phyloP scores from a whole-genome alignment of 2,888 invertebrate genomes.

The Resseliella maxima region DNA sequence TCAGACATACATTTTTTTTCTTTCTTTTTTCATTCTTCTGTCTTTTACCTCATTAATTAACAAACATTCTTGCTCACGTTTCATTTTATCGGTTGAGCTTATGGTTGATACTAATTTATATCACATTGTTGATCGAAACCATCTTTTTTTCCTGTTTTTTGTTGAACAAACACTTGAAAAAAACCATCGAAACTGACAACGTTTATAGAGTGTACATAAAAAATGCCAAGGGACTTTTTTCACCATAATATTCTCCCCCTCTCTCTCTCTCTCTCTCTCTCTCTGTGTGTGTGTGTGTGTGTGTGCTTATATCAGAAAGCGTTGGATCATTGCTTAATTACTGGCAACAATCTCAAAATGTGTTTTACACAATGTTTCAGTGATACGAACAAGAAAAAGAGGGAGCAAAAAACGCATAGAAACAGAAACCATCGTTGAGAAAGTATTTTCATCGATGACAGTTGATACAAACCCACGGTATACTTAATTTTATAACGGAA shows the following conservation, averaged over 20 bases:
- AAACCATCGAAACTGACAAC: neutral
- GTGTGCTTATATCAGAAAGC: neutral
- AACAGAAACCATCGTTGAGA: neutral
- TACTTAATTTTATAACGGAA: neutral
- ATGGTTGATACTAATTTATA: neutral
- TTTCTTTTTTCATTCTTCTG: neutral
- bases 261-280: too few species aligned
- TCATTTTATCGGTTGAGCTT: neutral
- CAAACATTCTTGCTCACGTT: neutral
- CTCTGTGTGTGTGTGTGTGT: too few species aligned
- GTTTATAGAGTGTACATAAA: neutral
- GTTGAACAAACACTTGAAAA: neutral
- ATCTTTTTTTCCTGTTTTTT: neutral
- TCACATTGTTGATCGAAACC: conserved; percentile 29
- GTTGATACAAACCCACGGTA: neutral
- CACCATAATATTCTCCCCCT: neutral
- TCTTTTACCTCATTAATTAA: conserved; percentile 15
- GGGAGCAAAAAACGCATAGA: too few species aligned
- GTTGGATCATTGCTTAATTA: conserved; percentile 43
- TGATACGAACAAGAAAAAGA: neutral
- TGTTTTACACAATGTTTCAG: conserved; percentile 17
- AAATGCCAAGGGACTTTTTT: neutral
- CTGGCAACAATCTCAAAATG: neutral
- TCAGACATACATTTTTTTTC: neutral
- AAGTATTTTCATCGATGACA: neutral